These are phyloP conservation scores for Gymnosoma rotundatum DNA, from an alignment of 2,888 invertebrate species.

Conservation along the genomic window DNA sequence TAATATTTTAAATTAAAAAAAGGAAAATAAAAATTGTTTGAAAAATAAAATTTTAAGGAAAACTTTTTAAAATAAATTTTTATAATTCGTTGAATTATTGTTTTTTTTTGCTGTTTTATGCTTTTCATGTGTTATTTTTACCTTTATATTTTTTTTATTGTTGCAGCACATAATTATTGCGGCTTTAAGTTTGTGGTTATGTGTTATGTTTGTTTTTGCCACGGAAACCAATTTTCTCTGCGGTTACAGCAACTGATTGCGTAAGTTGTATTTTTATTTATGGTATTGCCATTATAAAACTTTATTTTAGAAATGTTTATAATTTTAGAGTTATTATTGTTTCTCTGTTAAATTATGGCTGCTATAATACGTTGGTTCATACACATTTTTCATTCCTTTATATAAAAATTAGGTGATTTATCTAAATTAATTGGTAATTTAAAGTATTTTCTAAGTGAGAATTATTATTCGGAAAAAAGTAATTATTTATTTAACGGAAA, in stretches of 20 bases:
- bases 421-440: no score
- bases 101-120: conserved; percentile 31
- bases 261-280: conserved; percentile 41
- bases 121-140: neutral
- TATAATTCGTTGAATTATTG: conserved; percentile 57
- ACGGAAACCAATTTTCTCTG: conserved; percentile 33
- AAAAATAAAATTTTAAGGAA: conserved; percentile 26
- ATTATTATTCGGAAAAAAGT: no score
- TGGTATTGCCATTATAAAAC: conserved; percentile 51
- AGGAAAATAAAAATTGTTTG: neutral
- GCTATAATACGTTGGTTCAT: no score
- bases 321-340: conserved; percentile 25
- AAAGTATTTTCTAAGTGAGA: no score
- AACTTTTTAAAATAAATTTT: conserved; percentile 60
- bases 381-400: no score
- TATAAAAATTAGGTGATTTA: no score
- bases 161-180: conserved; percentile 20
- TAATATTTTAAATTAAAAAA: conserved; percentile 31
- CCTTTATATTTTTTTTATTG: conserved; percentile 12
- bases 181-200: conserved; percentile 1
- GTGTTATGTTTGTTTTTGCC: conserved; percentile 5
- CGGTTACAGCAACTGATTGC: conserved; percentile 32
- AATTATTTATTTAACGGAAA: no score
- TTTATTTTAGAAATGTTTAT: neutral
- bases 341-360: neutral